Evolutionary conservation across 2,113 vertebrate genomes (phyloP).

Genomic region (Myodes glareolus): DNA sequence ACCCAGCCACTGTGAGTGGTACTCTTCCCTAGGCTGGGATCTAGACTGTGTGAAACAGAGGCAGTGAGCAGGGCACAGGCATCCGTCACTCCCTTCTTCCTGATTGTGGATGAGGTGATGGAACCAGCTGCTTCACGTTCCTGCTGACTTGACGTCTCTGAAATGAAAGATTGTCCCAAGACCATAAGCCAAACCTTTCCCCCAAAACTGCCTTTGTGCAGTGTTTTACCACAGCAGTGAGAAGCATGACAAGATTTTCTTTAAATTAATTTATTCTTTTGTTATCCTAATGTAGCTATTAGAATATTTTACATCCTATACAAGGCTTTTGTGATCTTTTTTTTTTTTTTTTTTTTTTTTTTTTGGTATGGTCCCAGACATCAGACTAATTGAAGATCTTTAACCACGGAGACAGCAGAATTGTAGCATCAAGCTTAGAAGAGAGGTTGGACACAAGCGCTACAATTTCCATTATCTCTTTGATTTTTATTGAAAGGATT

Average conservation of each 20-base stretch:
- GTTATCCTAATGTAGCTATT: background rate
- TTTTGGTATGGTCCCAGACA: background rate
- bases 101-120: too few species aligned
- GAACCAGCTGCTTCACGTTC: background rate
- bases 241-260: background rate
- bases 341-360: background rate
- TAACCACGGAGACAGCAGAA: background rate
- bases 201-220: background rate
- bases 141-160: background rate
- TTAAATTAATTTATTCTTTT: slow-evolving; percentile 19
- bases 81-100: background rate
- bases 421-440: background rate
- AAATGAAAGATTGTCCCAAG: too few species aligned
- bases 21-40: background rate
- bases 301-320: background rate
- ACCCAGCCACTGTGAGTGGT: background rate
- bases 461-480: background rate
- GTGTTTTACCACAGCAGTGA: background rate
- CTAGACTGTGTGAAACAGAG: background rate
- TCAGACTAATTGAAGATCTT: background rate
- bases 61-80: background rate
- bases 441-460: background rate
- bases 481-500: background rate
- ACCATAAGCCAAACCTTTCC: background rate
- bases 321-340: background rate